Base-by-base conservation (phyloP, 2,888 invertebrate genomes). In the Caenorhabditis macrosperma region DNA sequence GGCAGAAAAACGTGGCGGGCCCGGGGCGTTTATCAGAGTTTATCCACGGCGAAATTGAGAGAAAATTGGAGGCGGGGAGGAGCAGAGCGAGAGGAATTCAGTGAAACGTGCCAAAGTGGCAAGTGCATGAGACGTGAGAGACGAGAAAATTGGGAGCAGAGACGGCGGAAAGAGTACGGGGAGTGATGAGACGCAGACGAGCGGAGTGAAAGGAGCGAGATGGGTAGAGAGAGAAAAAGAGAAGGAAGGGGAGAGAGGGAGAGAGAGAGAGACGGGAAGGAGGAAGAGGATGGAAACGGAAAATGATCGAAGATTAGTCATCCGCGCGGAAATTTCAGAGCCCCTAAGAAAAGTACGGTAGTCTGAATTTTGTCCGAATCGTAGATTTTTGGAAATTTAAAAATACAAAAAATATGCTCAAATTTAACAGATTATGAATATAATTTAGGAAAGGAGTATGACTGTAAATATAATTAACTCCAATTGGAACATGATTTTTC, bases 41-140 rank as follows among this genome's bases (percentile, higher is more conserved):
- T 33, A n/a, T n/a, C n/a, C n/a, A n/a, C 33, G 9, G 33, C 33
- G 33, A 33, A 33, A 33, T 33, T 9, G 33, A 33, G 33, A 33
- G 33, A 33, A 33, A 33, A 33, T 33, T 38, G 3, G 38, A 5
- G 46, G 17, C 20, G 10, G 12, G 24, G 28, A 52, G n/a, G 5
- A n/a, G 20, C 9, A 22, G 28, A 52, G 52, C 28, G n/a, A 52
- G n/a, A 10, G 33, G n/a, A 30, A 64, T 64, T 48, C 30, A 64
- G 59, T 74, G 74, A 74, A 74, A 74, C 74, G 74, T 74, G 74
- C 74, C 55, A 74, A 64, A 74, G 64, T 66, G 41, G 64, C 64
- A 74, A 74, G 74, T 74, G 74, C 74, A 74, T 30, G 63, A 68
- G 68, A 57, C 74, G 64, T 30, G 63, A 68, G 68, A 57, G 28